phyloP scores from a whole-genome alignment of 2,113 vertebrate species.

The Mirounga angustirostris region DNA sequence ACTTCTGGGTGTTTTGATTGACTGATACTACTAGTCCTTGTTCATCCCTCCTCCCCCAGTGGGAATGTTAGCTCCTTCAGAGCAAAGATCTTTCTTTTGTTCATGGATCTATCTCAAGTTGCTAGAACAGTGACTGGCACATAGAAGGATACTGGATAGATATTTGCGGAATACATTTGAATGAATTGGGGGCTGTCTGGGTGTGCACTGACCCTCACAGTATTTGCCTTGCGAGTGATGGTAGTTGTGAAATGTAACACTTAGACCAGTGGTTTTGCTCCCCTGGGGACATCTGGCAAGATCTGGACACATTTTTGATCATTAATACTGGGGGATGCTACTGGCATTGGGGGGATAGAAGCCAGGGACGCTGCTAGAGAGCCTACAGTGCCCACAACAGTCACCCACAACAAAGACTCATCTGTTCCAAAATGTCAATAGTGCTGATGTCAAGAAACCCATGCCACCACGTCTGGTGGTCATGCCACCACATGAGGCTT shows the following conservation, averaged over 20 bases:
- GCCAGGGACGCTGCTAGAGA: not conserved
- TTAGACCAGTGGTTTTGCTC: not conserved
- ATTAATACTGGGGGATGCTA: not conserved
- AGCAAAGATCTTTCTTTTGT: not conserved
- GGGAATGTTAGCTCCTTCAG: not conserved
- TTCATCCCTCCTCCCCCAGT: accelerated
- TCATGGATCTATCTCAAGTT: not conserved
- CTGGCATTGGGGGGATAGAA: not conserved
- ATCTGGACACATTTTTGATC: not conserved
- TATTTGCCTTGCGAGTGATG: not conserved
- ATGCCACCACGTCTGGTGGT: not conserved
- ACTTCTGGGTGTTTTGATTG: not conserved
- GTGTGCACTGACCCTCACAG: not conserved
- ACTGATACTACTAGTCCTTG: not conserved
- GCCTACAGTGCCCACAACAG: too few species aligned
- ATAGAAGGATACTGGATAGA: not conserved
- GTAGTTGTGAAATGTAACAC: not conserved
- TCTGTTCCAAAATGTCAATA: not conserved
- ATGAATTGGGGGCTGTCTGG: not conserved
- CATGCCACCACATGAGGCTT: not conserved
- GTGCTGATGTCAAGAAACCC: not conserved
- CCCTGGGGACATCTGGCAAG: not conserved
- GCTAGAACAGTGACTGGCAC: not conserved
- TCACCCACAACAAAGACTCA: not conserved
- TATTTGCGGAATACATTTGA: not conserved